Evolutionary conservation across 2,888 invertebrate genomes (phyloP), one percentile per base, ranked within the genome.

Genomic region (Melipona bicolor): DNA sequence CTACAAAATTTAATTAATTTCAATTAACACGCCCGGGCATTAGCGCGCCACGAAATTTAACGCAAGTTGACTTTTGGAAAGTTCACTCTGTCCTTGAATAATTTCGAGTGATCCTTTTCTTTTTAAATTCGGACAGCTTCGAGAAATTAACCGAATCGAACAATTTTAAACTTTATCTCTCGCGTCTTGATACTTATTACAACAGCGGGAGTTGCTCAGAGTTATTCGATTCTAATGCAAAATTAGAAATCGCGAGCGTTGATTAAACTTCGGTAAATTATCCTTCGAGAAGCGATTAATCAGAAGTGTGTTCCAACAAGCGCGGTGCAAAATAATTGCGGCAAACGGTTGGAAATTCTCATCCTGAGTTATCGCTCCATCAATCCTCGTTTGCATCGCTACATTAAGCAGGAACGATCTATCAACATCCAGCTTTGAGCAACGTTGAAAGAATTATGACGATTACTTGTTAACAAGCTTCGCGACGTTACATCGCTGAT

Each of bases 321-420:
- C 24, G 13, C n/a, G 9, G 54, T 4, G 32, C 32, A 21, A 52
- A 69, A 52, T 54, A 32, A 5, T 54, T 36, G 54, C n/a, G 32
- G n/a, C n/a, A 70, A 54, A 43, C n/a, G 70, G 9, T 15, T 52
- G 32, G 17, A 11, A 70, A 36, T 19, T 36, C 70, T 54, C 32
- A 36, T 54, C n/a, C 17, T 36, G 52, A 69, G 4, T 70, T 56
- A 54, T 70, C 36, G 36, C 32, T 1, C n/a, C 54, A 32, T 70
- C 54, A 70, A 70, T 70, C 36, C 54, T 56, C 36, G 36, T 70
- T 54, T 70, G 54, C 54, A 32, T 70, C 36, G 17, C n/a, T 70
- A 36, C 54, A 54, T 70, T 70, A 70, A 54, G 17, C 54, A n/a
- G 9, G n/a, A 56, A 32, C 54, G 54, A 56, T 70, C 36, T 56